Percentiles rank a stretch among this genome's conserved stretches.
Evolutionary conservation across 2,888 invertebrate genomes (phyloP).

Genomic region (Oligia fasciuncula): DNA sequence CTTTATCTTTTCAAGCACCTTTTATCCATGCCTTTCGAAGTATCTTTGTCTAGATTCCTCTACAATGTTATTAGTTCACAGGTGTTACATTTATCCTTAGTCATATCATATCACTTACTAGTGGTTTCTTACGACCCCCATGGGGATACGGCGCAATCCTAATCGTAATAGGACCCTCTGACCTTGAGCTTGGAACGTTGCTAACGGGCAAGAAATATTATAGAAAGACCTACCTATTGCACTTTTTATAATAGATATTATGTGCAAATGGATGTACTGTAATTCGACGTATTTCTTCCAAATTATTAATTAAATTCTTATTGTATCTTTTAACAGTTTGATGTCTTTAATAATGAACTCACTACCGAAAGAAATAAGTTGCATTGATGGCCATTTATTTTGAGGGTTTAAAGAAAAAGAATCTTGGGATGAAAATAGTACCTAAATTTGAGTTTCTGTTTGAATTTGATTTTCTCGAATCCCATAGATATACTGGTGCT

Average conservation of each 20-base stretch:
- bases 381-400: too few relatives aligned
- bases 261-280: neutral
- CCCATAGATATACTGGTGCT: neutral
- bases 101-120: slow-evolving; percentile 1
- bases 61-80: slow-evolving; percentile 36
- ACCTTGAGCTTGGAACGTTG: slow-evolving; percentile 33
- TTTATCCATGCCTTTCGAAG: neutral
- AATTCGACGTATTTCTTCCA: neutral
- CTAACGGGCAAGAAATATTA: neutral
- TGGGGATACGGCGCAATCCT: slow-evolving; percentile 28
- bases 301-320: neutral
- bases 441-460: neutral
- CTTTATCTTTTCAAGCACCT: neutral
- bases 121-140: slow-evolving; percentile 24
- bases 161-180: slow-evolving; percentile 38
- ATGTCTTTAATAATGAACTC: neutral
- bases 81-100: slow-evolving; percentile 35
- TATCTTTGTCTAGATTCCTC: neutral
- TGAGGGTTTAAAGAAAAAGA: neutral
- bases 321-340: neutral
- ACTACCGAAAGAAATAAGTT: too few relatives aligned
- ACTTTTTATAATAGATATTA: neutral
- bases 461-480: neutral
- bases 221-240: neutral
- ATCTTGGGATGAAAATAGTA: neutral